Percentiles rank a stretch among this genome's conserved stretches.
Conservation (phyloP, 2,797 vertebrate species). For the Acrossocheilus fasciatus region DNA sequence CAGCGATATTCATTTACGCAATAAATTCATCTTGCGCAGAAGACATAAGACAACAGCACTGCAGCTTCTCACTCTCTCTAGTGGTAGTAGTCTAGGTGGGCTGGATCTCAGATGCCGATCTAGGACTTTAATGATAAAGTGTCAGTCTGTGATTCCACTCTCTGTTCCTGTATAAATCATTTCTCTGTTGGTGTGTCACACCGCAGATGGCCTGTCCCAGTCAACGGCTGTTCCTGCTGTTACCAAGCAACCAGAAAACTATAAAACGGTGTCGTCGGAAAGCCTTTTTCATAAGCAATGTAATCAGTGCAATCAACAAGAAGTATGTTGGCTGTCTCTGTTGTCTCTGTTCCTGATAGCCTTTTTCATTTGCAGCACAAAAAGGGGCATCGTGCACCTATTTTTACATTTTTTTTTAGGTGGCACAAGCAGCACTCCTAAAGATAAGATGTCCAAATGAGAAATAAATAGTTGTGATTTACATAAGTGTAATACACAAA, state of each 20-base stretch:
- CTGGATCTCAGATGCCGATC: conserved; percentile 66
- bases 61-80: conserved; percentile 11
- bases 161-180: conserved; percentile 69
- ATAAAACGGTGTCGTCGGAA: conserved; percentile 55
- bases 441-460: background rate
- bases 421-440: background rate
- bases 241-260: conserved; percentile 74
- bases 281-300: conserved; percentile 32
- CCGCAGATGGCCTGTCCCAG: conserved; percentile 58
- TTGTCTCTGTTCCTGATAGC: conserved; percentile 29
- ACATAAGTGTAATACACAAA: too few species aligned
- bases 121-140: conserved; percentile 67
- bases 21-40: conserved; percentile 1
- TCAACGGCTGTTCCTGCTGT: conserved; percentile 60
- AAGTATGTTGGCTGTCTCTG: conserved; percentile 28
- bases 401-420: background rate
- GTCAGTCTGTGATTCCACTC: conserved; percentile 59
- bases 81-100: conserved; percentile 50
- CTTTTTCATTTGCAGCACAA: conserved; percentile 29
- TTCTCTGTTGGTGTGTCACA: conserved; percentile 58
- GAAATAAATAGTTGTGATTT: background rate
- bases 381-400: background rate
- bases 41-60: conserved; percentile 22
- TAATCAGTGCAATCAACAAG: conserved; percentile 50
- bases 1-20: background rate